Conservation (phyloP, 1,140 invertebrate genomes). For the Apis laboriosa region DNA sequence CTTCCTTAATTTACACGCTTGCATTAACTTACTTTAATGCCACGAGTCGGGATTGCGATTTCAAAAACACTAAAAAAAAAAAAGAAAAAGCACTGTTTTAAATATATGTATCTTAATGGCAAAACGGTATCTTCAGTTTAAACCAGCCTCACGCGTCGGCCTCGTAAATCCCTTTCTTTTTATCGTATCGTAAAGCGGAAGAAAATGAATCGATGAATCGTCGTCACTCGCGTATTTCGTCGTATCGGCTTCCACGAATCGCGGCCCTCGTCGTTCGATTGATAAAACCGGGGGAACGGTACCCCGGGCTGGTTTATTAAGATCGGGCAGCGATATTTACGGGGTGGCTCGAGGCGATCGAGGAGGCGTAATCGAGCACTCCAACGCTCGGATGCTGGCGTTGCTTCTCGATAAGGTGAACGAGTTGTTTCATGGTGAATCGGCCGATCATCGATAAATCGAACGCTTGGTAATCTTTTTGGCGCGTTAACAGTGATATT, state of each 20-base stretch:
- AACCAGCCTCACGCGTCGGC: neutral
- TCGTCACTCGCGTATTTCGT: slow-evolving; percentile 36
- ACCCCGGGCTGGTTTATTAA: slow-evolving; percentile 31
- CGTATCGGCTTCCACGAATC: slow-evolving; percentile 58
- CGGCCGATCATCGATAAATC: slow-evolving; percentile 12
- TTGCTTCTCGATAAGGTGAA: slow-evolving; percentile 23
- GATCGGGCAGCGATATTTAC: slow-evolving; percentile 31
- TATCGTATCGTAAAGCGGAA: slow-evolving; percentile 52
- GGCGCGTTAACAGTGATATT: neutral
- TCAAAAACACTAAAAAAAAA: no score
- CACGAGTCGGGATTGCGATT: no score
- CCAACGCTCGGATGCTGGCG: slow-evolving; percentile 1
- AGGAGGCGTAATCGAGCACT: slow-evolving; percentile 37
- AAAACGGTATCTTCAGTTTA: no score
- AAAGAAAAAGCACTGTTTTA: no score
- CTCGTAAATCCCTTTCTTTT: slow-evolving; percentile 47
- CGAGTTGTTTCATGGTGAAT: neutral
- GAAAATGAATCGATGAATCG: slow-evolving; percentile 55
- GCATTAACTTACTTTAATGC: no score
- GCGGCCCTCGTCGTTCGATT: slow-evolving; percentile 28
- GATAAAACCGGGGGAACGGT: slow-evolving; percentile 35
- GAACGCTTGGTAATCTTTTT: neutral
- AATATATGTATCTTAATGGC: no score
- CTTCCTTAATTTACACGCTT: no score
- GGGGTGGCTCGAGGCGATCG: slow-evolving; percentile 10